phyloP scores from a whole-genome alignment of 2,113 vertebrate genomes.

The Eptesicus fuscus region DNA sequence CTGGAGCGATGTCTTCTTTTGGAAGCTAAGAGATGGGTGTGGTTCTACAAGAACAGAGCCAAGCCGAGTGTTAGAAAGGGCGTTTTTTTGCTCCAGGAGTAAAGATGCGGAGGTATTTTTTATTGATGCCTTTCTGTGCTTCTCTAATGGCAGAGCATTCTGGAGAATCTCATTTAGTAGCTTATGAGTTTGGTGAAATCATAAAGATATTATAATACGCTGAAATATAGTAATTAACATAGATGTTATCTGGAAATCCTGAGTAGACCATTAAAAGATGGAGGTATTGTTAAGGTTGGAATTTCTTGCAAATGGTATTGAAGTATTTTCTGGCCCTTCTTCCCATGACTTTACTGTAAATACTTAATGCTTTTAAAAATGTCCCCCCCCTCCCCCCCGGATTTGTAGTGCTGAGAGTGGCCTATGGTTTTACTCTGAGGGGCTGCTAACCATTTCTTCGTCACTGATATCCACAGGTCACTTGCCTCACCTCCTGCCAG shows the following conservation, averaged over 20 bases:
- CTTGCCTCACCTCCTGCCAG: not conserved
- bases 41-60: constrained; percentile 14
- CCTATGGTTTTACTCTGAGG: not conserved
- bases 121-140: not conserved
- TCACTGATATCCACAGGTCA: not conserved
- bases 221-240: not conserved
- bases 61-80: not conserved
- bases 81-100: not conserved
- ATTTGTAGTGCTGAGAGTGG: not conserved
- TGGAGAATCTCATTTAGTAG: not conserved
- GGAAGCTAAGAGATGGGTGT: constrained; percentile 37
- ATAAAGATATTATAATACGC: not conserved
- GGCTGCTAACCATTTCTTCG: not conserved
- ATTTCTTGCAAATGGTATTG: not conserved
- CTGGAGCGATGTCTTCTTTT: constrained; percentile 45
- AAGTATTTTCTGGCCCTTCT: not conserved
- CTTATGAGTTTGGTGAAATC: not conserved
- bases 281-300: not conserved
- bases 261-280: not conserved
- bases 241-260: not conserved
- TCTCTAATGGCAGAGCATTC: not conserved
- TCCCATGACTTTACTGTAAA: not conserved
- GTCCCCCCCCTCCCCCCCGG: too few relatives aligned
- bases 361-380: not conserved
- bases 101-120: not conserved